Evolutionary conservation across 2,797 vertebrate genomes (phyloP).

Genomic region (Nothura maculosa): DNA sequence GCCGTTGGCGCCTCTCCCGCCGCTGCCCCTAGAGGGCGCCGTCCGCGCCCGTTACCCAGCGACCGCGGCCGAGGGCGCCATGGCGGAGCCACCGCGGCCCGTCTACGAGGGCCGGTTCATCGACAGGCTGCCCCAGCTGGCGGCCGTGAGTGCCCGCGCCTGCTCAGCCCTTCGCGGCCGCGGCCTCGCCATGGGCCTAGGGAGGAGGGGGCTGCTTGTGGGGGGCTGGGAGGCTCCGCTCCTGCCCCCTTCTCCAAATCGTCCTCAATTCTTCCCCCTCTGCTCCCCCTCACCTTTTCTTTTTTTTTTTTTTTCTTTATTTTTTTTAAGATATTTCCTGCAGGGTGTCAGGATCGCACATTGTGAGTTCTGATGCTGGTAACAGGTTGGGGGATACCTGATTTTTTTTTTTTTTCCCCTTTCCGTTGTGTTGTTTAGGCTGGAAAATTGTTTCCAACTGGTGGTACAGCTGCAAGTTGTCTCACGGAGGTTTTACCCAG

Average conservation of each 20-base stretch:
- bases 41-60: background rate
- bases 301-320: too few relatives aligned
- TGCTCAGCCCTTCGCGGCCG: rapidly evolving
- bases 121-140: slow-evolving; percentile 1
- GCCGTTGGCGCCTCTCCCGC: too few relatives aligned
- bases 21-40: background rate
- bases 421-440: slow-evolving; percentile 74
- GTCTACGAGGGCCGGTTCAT: slow-evolving; percentile 33
- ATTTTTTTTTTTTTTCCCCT: background rate
- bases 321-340: too few relatives aligned
- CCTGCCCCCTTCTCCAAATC: rapidly evolving
- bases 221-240: rapidly evolving
- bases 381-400: background rate
- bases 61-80: background rate
- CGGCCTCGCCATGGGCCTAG: background rate
- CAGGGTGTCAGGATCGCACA: rapidly evolving
- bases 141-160: background rate
- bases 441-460: slow-evolving; percentile 79
- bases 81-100: background rate
- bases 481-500: slow-evolving; percentile 79
- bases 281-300: too few relatives aligned
- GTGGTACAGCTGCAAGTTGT: slow-evolving; percentile 75
- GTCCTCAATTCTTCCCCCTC: too few relatives aligned
- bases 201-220: background rate
- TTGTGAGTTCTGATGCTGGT: too few relatives aligned